Conservation (phyloP, 2,797 vertebrate genomes). For the Bucorvus abyssinicus region DNA sequence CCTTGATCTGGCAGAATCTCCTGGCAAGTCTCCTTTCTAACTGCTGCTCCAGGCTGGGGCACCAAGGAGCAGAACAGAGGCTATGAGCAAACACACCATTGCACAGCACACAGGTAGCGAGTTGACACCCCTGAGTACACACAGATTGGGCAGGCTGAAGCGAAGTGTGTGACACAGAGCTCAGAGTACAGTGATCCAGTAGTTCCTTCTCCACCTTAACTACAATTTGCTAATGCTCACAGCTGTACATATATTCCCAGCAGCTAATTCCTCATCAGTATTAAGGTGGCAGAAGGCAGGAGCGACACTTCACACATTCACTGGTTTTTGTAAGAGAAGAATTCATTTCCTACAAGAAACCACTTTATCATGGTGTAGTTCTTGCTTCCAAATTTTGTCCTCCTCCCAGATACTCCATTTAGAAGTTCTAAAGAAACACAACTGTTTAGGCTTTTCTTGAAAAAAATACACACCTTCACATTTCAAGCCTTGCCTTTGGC, state of each 20-base stretch:
- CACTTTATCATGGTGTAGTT: not conserved
- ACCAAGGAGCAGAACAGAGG: not conserved
- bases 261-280: not conserved
- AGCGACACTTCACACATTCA: not conserved
- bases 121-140: not conserved
- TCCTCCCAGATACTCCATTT: not conserved
- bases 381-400: not conserved
- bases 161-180: not conserved
- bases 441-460: not conserved
- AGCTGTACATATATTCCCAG: not conserved
- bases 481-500: not conserved
- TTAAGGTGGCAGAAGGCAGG: not conserved
- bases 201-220: not conserved
- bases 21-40: not conserved
- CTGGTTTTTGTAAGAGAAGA: not conserved
- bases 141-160: not conserved
- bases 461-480: not conserved
- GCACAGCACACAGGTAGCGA: rapidly evolving
- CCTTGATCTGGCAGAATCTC: slow-evolving; percentile 8
- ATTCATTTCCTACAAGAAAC: not conserved
- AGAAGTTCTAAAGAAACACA: not conserved
- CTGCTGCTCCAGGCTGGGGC: not conserved
- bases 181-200: not conserved
- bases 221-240: not conserved
- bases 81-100: not conserved